These are phyloP conservation scores for Lepeophtheirus salmonis DNA, from an alignment of 1,140 invertebrate species.

Conservation along the genomic window DNA sequence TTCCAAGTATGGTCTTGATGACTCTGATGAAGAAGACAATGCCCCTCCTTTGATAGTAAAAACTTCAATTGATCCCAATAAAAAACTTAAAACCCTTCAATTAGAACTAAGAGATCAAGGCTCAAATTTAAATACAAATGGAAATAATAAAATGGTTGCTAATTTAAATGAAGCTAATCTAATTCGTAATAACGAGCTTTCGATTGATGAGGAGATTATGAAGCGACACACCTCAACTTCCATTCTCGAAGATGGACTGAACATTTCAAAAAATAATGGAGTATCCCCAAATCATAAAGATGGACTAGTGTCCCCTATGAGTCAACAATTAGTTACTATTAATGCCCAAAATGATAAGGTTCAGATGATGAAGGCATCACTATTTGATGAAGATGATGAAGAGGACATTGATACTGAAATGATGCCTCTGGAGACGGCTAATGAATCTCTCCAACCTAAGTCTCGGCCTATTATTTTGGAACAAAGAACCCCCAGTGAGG, in stretches of 20 bases:
- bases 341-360: constrained; percentile 44
- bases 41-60: constrained; percentile 11
- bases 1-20: constrained; percentile 81
- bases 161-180: no score
- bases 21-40: constrained; percentile 66
- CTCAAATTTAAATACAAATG: no score
- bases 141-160: no score
- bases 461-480: constrained; percentile 14
- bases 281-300: background rate
- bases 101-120: background rate
- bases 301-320: constrained; percentile 19
- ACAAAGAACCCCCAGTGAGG: constrained; percentile 12
- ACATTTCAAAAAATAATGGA: no score
- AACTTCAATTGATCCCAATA: background rate
- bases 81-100: constrained; percentile 15
- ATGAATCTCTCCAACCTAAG: background rate
- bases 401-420: constrained; percentile 23
- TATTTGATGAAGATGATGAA: constrained; percentile 36
- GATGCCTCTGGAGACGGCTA: constrained; percentile 4
- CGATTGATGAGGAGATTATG: no score
- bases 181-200: no score
- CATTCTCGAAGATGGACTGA: no score
- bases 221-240: no score
- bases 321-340: constrained; percentile 34
- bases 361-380: constrained; percentile 67